Evolutionary conservation across 1,140 invertebrate species (phyloP), one percentile per base, ranked within the genome.

Genomic region (Drosophila miranda): DNA sequence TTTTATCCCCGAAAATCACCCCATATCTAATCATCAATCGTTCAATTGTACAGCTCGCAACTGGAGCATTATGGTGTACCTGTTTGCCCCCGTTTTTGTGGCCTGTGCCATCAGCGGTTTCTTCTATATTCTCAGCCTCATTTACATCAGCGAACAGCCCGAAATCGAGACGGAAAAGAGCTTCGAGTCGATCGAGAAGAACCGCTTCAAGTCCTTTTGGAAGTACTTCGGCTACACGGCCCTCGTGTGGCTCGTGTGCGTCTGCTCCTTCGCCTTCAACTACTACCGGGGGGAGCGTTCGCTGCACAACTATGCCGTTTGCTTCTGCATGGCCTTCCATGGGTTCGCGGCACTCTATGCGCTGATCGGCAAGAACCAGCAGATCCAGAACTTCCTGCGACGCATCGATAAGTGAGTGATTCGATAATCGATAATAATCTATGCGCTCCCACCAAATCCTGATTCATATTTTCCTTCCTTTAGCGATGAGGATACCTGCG

Each of bases 181-280:
- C 19, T 77, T 78, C 9, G 88, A 78, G 38, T 68, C 66, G 1
- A 26, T 89, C 16, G 83, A 90, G 19, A 61, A 73, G 45, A 90
- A 90, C 69, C 83, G 88, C 13, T 55, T 90, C 3, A 77, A 70
- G 23, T 90, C 89, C n/a, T 90, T 90, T 46, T 90, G 84, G 78
- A 90, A 90, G 41, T 90, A 89, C 67, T 75, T 89, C 30, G 64
- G 56, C 41, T 90, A 90, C 30, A 83, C 83, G 1, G 76, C 76
- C 0, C 44, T 89, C 5, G 74, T 77, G 11, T 90, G 78, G 76
- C 49, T 90, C 13, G 76, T 89, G 11, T 90, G 67, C 14, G 58
- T 87, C 8, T 64, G 73, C 13, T 89, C 84, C 16, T 90, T 90
- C 21, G 84, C 61, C n/a, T 74, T 89, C 8, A 90, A 90, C 21